Base-by-base conservation (phyloP, 1,140 invertebrate genomes). In the Musca vetustissima region DNA sequence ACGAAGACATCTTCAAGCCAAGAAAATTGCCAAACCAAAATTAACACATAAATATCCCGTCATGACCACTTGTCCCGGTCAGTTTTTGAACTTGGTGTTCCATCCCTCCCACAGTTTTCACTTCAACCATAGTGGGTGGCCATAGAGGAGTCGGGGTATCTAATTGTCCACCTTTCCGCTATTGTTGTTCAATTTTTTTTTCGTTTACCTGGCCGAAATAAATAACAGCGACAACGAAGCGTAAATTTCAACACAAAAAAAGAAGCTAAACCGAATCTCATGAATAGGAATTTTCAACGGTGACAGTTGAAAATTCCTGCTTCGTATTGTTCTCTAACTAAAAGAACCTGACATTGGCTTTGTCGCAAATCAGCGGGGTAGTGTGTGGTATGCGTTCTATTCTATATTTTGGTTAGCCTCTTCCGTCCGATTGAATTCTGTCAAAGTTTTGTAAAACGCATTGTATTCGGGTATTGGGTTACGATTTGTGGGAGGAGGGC, bases 11-110 rank as follows among this genome's bases (percentile, higher is more conserved):
- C 36, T 43, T 43, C 36, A 43, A 43, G 36, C 36, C 36, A 43
- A 43, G 17, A 61, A 61, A 61, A 61, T 61, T 28, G 57, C 28
- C 57, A 61, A 61, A n/a, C n/a, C 57, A 61, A 61, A 61, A 61
- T 61, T 61, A 61, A 61, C 57, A 61, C 57, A 61, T 61, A 61
- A 61, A 61, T 61, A 61, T 43, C 32, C 57, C 57, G 57, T 61
- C 57, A 61, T 61, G 57, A 61, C 57, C 57, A 61, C 57, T 61
- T 61, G 57, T 43, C 6, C 6, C 36, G 36, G 36, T 43, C 36
- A 43, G 36, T 13, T 43, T 7, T 43, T 43, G 28, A 4, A n/a
- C n/a, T n/a, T n/a, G n/a, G n/a, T n/a, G n/a, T 9, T 32, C 28
- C 28, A 32, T 7, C 11, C 36, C 36, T 28, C 11, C 36, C 4